phyloP scores from a whole-genome alignment of 2,113 vertebrate genomes.

The Passer montanus region DNA sequence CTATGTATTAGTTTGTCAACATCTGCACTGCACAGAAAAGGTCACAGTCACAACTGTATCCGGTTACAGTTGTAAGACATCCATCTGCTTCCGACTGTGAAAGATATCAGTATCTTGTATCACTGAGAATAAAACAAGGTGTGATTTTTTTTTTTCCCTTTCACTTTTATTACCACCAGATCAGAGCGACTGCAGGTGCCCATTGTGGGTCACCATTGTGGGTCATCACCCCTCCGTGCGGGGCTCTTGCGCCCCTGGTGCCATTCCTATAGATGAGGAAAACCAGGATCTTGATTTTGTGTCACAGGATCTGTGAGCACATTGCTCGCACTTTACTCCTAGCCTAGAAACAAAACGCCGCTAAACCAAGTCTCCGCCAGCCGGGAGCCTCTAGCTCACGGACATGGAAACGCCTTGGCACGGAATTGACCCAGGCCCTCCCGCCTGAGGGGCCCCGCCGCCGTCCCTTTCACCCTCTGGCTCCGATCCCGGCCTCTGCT shows the following conservation, averaged over 20 bases:
- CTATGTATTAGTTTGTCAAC: not conserved
- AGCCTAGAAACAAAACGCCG: not conserved
- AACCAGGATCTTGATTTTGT: not conserved
- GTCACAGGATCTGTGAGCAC: not conserved
- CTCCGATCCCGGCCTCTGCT: not conserved
- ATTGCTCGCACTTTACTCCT: not conserved
- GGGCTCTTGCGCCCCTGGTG: not conserved
- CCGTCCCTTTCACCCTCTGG: not conserved
- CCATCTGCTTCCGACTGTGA: not conserved
- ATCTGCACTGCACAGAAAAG: not conserved
- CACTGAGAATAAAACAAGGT: not conserved
- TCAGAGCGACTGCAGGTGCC: not conserved
- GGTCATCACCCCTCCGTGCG: fast-evolving
- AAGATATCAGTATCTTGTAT: fast-evolving
- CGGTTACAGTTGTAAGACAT: not conserved
- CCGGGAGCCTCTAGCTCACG: fast-evolving
- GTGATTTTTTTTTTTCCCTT: not conserved
- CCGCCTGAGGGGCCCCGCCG: not conserved
- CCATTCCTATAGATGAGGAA: not conserved
- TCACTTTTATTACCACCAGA: not conserved
- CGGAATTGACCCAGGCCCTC: not conserved
- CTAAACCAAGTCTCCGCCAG: fast-evolving
- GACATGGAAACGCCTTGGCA: not conserved
- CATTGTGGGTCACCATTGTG: too few species aligned
- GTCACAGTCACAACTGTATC: not conserved